These are phyloP conservation scores for Cheirogaleus medius DNA, from an alignment of 2,113 vertebrate species.

Conservation along the genomic window DNA sequence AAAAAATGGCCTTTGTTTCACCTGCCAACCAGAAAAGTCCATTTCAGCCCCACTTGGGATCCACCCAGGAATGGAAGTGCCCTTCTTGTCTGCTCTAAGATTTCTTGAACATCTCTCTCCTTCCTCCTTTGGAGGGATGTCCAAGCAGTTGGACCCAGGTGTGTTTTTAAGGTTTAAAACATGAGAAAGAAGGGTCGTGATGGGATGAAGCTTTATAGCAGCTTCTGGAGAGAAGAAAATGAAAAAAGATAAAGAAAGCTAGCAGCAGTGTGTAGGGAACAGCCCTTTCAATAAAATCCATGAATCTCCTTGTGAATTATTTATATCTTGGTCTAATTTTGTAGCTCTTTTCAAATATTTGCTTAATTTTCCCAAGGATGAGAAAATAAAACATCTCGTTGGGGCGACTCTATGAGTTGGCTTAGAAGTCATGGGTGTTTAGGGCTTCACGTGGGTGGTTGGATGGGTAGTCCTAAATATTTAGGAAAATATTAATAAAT, in stretches of 20 bases:
- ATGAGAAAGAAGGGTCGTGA: slow-evolving; percentile 51
- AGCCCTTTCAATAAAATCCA: slow-evolving; percentile 45
- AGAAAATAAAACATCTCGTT: not conserved
- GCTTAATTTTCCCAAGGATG: slow-evolving; percentile 64
- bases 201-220: slow-evolving; percentile 58
- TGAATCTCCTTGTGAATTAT: slow-evolving; percentile 82
- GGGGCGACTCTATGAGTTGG: slow-evolving; percentile 44
- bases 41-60: not conserved
- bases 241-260: not conserved
- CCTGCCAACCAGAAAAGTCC: not conserved
- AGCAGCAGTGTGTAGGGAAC: fast-evolving
- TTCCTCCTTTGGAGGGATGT: slow-evolving; percentile 42
- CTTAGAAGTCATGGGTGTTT: slow-evolving; percentile 44
- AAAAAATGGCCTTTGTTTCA: not conserved
- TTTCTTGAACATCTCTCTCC: fast-evolving
- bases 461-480: slow-evolving; percentile 71
- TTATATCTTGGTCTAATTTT: slow-evolving; percentile 63
- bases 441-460: not conserved
- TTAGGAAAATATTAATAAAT: slow-evolving; percentile 75
- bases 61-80: not conserved
- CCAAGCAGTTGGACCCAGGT: slow-evolving; percentile 68
- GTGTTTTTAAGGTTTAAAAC: slow-evolving; percentile 68
- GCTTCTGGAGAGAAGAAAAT: slow-evolving; percentile 43
- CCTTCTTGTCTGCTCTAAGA: not conserved
- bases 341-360: slow-evolving; percentile 70